Evolutionary conservation across 2,797 vertebrate species (phyloP).

Genomic region (Gymnothorax javanicus): DNA sequence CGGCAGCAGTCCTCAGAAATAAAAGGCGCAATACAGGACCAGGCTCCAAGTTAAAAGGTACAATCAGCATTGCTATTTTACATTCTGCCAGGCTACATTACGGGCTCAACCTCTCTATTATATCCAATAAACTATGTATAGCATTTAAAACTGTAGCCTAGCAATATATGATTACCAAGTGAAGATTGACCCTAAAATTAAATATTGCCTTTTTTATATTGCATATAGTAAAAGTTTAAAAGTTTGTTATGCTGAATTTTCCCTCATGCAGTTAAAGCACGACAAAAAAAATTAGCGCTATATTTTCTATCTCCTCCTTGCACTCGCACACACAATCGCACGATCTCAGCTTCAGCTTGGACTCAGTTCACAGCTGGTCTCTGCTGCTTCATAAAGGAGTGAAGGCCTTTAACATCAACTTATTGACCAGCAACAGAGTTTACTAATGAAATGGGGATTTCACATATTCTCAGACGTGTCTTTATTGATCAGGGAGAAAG

Average conservation of each 20-base stretch:
- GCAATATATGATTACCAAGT: not conserved
- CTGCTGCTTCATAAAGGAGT: conserved; percentile 27
- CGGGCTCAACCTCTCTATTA: not conserved
- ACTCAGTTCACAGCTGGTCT: not conserved
- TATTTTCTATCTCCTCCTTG: not conserved
- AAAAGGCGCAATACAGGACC: conserved; percentile 53
- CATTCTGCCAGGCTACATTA: not conserved
- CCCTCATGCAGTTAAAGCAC: not conserved
- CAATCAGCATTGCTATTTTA: not conserved
- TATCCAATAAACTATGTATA: not conserved
- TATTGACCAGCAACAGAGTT: conserved; percentile 53
- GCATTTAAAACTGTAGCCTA: not conserved
- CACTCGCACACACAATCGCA: not conserved
- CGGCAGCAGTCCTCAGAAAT: not conserved
- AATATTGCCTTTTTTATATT: not conserved
- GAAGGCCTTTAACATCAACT: conserved; percentile 38
- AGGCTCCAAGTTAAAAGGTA: conserved; percentile 54
- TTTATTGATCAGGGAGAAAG: conserved; percentile 58
- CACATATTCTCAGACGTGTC: conserved; percentile 61
- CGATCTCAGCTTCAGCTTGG: not conserved
- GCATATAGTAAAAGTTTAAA: not conserved
- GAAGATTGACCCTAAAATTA: not conserved
- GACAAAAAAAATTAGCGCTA: not conserved
- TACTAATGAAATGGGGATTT: conserved; percentile 62
- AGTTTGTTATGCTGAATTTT: not conserved